A percentile compares a stretch with the other conserved stretches of the same genome.
Conservation (phyloP, 30 jellyfish, hydroid and myxozoan genomes). For the Aurelia aurita region DNA sequence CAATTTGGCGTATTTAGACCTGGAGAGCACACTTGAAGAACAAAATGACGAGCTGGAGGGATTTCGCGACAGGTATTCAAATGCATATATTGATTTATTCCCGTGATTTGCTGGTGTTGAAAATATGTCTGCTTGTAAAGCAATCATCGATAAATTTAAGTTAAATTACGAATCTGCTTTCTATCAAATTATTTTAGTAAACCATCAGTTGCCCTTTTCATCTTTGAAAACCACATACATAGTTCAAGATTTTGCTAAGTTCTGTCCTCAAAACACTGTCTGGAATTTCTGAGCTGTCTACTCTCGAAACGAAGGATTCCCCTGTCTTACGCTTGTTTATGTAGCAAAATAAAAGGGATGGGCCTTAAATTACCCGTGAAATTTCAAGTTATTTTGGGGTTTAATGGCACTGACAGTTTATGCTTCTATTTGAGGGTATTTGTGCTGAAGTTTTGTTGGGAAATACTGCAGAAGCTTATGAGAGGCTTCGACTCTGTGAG, state of each 20-base stretch:
- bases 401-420: no score
- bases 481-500: neutral
- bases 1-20: slow-evolving; percentile 90
- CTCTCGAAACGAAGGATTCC: no score
- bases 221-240: neutral
- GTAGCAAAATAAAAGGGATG: no score
- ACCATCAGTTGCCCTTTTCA: neutral
- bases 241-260: neutral
- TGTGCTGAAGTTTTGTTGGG: neutral
- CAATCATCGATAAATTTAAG: slow-evolving; percentile 1
- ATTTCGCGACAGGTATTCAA: slow-evolving; percentile 92
- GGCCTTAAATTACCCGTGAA: no score
- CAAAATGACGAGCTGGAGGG: slow-evolving; percentile 98
- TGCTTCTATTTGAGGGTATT: no score
- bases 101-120: slow-evolving; percentile 24
- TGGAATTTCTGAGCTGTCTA: no score
- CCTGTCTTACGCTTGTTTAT: no score
- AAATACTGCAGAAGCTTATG: neutral
- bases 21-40: slow-evolving; percentile 96
- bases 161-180: neutral
- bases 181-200: slow-evolving; percentile 1
- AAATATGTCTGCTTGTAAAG: slow-evolving; percentile 2
- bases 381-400: no score
- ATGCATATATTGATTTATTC: slow-evolving; percentile 21
- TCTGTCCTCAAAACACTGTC: no score